phyloP scores from a whole-genome alignment of 2,113 vertebrate genomes.

The Heterotilapia buettikoferi region DNA sequence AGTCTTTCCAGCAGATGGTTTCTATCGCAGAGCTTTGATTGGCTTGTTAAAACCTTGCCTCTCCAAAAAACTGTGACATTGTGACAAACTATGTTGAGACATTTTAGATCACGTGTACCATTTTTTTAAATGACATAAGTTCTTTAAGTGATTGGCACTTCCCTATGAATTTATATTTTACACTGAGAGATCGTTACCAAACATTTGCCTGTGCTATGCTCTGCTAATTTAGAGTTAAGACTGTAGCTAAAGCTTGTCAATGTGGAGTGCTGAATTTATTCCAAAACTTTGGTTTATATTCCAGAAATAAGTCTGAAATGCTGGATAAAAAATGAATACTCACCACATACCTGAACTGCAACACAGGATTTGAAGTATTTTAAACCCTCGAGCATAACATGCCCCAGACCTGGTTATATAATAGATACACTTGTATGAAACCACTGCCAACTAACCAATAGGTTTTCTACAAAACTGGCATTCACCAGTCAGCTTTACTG shows the following conservation, averaged over 20 bases:
- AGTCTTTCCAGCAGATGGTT: not conserved
- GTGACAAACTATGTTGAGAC: not conserved
- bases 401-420: not conserved
- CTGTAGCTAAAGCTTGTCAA: not conserved
- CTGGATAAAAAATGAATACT: not conserved
- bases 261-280: not conserved
- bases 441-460: not conserved
- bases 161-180: not conserved
- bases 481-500: not conserved
- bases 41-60: not conserved
- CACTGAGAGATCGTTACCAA: not conserved
- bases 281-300: not conserved
- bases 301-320: not conserved
- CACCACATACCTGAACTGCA: not conserved
- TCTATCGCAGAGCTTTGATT: not conserved
- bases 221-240: not conserved
- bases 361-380: not conserved
- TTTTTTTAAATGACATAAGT: not conserved
- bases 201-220: not conserved
- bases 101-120: not conserved
- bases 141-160: not conserved
- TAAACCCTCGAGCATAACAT: not conserved
- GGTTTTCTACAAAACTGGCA: not conserved
- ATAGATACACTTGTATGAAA: not conserved
- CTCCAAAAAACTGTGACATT: not conserved